Percentiles rank a stretch among this genome's conserved stretches.
Evolutionary conservation across 2,797 vertebrate species (phyloP).

Genomic region (Vireo griseus): DNA sequence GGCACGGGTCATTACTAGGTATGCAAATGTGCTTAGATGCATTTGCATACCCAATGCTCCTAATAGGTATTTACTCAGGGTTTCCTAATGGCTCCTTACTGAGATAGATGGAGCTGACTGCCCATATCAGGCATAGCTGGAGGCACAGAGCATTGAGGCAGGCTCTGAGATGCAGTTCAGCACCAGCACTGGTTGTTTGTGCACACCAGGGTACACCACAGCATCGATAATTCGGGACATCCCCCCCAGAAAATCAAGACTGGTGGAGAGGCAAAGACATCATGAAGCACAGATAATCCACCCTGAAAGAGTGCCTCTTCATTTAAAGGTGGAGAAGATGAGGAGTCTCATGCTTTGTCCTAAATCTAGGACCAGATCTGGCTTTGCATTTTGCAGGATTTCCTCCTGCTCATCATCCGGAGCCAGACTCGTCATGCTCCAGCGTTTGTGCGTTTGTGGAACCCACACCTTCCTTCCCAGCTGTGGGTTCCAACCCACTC

Average conservation of each 20-base stretch:
- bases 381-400: background rate
- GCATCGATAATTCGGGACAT: background rate
- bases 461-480: too few relatives aligned
- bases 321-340: background rate
- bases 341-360: background rate
- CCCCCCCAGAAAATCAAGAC: background rate
- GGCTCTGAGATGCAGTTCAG: background rate
- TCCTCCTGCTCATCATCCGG: background rate
- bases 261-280: background rate
- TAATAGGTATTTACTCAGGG: background rate
- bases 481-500: too few relatives aligned
- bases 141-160: background rate
- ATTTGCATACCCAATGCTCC: background rate
- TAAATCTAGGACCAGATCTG: background rate
- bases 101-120: background rate
- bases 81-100: slow-evolving; percentile 1
- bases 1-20: background rate
- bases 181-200: background rate
- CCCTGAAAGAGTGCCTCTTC: background rate
- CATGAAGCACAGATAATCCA: background rate
- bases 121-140: background rate
- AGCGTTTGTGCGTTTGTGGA: background rate
- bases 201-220: background rate
- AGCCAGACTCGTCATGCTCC: background rate
- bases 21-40: background rate